A percentile compares a stretch with the other conserved stretches of the same genome.
phyloP scores from a whole-genome alignment of 2,113 vertebrate species.

The Hypanus sabinus region DNA sequence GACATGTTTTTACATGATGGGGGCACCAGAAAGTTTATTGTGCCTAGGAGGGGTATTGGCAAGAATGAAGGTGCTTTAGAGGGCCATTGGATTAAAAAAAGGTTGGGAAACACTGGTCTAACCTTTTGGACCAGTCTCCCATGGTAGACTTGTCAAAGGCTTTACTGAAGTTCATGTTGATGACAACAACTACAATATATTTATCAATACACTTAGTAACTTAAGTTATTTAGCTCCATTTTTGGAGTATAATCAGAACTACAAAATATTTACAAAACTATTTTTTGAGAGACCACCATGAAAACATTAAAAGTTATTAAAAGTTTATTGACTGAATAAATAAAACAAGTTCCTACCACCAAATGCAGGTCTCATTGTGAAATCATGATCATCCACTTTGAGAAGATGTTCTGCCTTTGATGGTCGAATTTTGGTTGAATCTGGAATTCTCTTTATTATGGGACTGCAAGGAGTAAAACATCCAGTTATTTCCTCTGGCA shows the following conservation, averaged over 20 bases:
- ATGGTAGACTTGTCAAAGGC: no score
- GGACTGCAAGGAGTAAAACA: constrained; percentile 55
- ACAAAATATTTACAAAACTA: no score
- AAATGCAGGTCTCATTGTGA: constrained; percentile 87
- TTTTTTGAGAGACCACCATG: background rate
- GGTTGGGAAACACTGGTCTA: no score
- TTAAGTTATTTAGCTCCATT: background rate
- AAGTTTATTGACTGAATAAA: background rate
- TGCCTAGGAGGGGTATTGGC: no score
- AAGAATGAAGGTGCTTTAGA: no score
- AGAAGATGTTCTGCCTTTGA: constrained; percentile 74
- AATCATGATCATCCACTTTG: constrained; percentile 80
- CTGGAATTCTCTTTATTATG: constrained; percentile 66
- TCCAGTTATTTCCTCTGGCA: background rate
- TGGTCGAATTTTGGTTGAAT: constrained; percentile 70
- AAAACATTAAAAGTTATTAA: background rate
- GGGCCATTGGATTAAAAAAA: no score
- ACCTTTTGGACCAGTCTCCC: no score
- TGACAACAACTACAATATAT: no score
- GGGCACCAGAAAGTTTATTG: no score
- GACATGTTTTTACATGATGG: no score
- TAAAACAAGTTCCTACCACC: constrained; percentile 64
- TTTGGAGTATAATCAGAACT: background rate
- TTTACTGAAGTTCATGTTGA: no score
- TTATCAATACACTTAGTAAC: background rate